Conservation (phyloP, 1,140 invertebrate genomes). For the Aphelenchoides avenae region DNA sequence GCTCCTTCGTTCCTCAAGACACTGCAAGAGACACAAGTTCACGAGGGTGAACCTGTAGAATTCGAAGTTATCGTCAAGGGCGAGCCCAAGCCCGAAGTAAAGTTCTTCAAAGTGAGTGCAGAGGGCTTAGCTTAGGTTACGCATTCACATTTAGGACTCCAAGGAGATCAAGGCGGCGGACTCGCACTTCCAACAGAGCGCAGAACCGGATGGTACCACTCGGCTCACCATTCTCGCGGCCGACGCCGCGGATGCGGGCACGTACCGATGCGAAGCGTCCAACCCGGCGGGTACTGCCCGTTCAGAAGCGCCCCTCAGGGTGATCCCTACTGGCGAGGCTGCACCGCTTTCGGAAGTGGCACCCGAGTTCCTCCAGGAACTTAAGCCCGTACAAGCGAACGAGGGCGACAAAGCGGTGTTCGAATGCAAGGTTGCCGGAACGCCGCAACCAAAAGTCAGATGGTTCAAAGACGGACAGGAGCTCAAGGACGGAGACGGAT, state of each 20-base stretch:
- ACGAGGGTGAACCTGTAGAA: slow-evolving; percentile 79
- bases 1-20: slow-evolving; percentile 27
- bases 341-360: slow-evolving; percentile 29
- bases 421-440: slow-evolving; percentile 76
- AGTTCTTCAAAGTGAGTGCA: slow-evolving; percentile 72
- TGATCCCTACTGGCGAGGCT: slow-evolving; percentile 68
- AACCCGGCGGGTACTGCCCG: slow-evolving; percentile 41
- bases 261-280: slow-evolving; percentile 70
- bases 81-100: slow-evolving; percentile 77
- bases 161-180: slow-evolving; percentile 36
- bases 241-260: slow-evolving; percentile 71
- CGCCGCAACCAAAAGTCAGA: slow-evolving; percentile 40
- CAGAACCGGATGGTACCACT: slow-evolving; percentile 46
- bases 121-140: too few relatives aligned
- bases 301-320: slow-evolving; percentile 49
- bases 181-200: slow-evolving; percentile 34
- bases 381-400: slow-evolving; percentile 64
- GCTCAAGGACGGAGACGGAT: slow-evolving; percentile 43
- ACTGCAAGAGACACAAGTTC: slow-evolving; percentile 59
- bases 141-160: slow-evolving; percentile 31
- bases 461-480: slow-evolving; percentile 57
- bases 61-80: slow-evolving; percentile 81
- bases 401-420: slow-evolving; percentile 83
- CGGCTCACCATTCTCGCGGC: slow-evolving; percentile 71
- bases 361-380: slow-evolving; percentile 46